Percentiles rank a stretch among this genome's conserved stretches.
Conservation (phyloP, 2,888 invertebrate species). For the Diplolepis rosae region DNA sequence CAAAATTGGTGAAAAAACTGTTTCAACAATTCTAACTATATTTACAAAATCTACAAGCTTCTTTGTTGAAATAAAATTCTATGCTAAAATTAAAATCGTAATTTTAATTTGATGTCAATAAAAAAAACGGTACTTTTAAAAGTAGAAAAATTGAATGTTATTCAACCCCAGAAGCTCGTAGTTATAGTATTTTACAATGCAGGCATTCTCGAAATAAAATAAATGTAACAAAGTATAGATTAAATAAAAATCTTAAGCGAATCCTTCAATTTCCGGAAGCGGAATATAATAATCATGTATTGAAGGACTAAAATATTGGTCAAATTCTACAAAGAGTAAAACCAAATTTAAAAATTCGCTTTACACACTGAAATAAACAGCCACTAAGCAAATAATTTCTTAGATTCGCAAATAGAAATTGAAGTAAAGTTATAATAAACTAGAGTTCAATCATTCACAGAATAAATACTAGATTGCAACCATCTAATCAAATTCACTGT, state of each 20-base stretch:
- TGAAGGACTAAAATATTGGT: neutral
- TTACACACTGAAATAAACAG: neutral
- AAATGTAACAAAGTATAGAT: neutral
- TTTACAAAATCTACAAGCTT: neutral
- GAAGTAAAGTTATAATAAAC: slow-evolving; percentile 10
- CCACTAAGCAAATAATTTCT: slow-evolving; percentile 3
- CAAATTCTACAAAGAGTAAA: neutral
- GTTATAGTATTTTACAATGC: neutral
- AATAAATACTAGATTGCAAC: slow-evolving; percentile 16
- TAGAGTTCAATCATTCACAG: slow-evolving; percentile 7
- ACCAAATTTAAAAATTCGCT: neutral
- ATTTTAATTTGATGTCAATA: neutral
- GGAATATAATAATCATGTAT: neutral
- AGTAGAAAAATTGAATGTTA: neutral
- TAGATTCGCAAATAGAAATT: slow-evolving; percentile 6
- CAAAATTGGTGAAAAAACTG: neutral
- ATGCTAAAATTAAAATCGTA: neutral
- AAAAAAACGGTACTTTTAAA: neutral
- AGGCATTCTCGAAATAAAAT: neutral
- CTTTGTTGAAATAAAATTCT: neutral
- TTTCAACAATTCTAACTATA: neutral
- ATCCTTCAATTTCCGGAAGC: neutral
- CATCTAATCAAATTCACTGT: slow-evolving; percentile 1
- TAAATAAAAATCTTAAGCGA: neutral
- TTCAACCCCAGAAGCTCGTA: neutral